Conservation (phyloP, 1,140 invertebrate species). For the Dryas iulia region DNA sequence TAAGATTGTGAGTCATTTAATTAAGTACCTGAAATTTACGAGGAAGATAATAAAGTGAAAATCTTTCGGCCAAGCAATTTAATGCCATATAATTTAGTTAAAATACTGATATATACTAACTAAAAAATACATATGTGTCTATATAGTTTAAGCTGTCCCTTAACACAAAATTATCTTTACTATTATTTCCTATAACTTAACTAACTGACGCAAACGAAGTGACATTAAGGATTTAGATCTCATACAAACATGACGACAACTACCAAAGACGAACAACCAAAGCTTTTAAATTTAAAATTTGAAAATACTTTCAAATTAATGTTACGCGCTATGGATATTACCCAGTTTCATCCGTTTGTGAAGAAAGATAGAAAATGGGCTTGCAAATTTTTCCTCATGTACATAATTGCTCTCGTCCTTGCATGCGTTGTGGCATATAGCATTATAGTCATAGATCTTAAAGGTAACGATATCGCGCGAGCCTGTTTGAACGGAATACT, state of each 20-base stretch:
- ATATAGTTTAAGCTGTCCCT: too few species aligned
- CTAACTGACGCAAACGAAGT: background rate
- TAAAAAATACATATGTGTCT: too few species aligned
- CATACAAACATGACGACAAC: background rate
- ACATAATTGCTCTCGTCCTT: conserved; percentile 32
- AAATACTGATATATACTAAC: too few species aligned
- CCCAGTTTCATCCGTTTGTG: conserved; percentile 43
- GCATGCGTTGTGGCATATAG: conserved; percentile 38
- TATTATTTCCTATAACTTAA: background rate
- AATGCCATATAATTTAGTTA: too few species aligned
- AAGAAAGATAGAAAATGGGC: conserved; percentile 47
- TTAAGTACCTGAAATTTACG: too few species aligned
- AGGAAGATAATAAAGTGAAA: too few species aligned
- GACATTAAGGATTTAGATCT: background rate
- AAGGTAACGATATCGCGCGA: conserved; percentile 41
- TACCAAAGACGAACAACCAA: background rate
- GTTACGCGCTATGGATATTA: conserved; percentile 34
- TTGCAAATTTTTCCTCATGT: conserved; percentile 29
- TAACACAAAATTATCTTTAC: background rate
- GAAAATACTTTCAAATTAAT: conserved; percentile 45
- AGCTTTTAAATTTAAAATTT: conserved; percentile 40
- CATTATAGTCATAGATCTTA: conserved; percentile 42
- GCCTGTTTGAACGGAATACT: conserved; percentile 46
- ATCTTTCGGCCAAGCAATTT: too few species aligned
- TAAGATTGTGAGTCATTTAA: too few species aligned